Evolutionary conservation across 2,888 invertebrate species (phyloP).

Genomic region (Drosophila yooni): DNA sequence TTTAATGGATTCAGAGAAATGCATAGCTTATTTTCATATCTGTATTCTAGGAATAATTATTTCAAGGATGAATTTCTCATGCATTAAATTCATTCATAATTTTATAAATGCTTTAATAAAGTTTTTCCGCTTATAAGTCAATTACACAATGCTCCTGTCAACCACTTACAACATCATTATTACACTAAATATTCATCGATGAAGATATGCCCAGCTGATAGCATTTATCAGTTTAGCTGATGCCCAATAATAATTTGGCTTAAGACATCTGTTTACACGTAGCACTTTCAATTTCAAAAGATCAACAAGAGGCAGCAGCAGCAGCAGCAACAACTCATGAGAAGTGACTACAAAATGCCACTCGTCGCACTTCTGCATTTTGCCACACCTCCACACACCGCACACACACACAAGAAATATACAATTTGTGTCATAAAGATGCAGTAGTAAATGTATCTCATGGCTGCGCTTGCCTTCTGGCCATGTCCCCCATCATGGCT

Average conservation of each 20-base stretch:
- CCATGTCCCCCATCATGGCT: slow-evolving; percentile 18
- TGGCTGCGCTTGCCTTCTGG: slow-evolving; percentile 40
- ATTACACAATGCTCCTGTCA: background rate
- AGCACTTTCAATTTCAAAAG: slow-evolving; percentile 25
- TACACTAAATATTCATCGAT: background rate
- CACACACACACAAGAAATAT: background rate
- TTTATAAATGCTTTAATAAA: background rate
- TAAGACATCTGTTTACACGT: background rate
- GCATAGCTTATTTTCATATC: background rate
- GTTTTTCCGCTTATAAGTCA: background rate
- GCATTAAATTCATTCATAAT: background rate
- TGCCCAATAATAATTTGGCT: background rate
- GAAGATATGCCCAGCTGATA: slow-evolving; percentile 4
- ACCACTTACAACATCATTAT: background rate
- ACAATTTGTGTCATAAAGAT: slow-evolving; percentile 59
- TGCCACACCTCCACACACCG: slow-evolving; percentile 18
- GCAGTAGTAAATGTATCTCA: slow-evolving; percentile 61
- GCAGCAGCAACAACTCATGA: slow-evolving; percentile 4
- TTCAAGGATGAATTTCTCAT: background rate
- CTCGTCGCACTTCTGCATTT: slow-evolving; percentile 28
- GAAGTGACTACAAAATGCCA: slow-evolving; percentile 28
- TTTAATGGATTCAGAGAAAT: background rate
- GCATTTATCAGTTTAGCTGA: background rate
- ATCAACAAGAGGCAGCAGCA: background rate
- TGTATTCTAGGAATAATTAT: background rate